These are phyloP conservation scores for Crenichthys baileyi DNA, from an alignment of 2,797 vertebrate genomes.

Conservation along the genomic window DNA sequence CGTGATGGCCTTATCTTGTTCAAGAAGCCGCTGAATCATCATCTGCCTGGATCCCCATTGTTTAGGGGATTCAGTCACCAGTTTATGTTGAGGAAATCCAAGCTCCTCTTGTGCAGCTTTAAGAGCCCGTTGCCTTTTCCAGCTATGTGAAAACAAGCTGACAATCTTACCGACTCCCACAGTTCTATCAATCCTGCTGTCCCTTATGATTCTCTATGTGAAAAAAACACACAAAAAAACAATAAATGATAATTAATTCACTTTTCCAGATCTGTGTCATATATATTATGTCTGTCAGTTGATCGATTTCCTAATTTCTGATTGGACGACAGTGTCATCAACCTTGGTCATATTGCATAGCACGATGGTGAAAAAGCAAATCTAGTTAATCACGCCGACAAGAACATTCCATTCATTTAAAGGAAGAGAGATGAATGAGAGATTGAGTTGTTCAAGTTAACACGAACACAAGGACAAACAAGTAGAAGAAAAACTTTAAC, in stretches of 20 bases:
- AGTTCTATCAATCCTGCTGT: conserved; percentile 3
- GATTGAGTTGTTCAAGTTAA: too few species aligned
- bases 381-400: too few species aligned
- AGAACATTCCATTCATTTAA: too few species aligned
- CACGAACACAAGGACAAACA: too few species aligned
- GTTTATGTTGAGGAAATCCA: background rate
- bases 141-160: background rate
- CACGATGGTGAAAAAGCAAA: too few species aligned
- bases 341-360: too few species aligned
- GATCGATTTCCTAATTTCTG: too few species aligned
- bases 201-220: background rate
- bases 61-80: background rate
- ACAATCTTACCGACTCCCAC: background rate
- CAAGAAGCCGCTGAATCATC: background rate
- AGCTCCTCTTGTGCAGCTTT: background rate
- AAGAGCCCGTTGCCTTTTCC: background rate
- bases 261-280: too few species aligned
- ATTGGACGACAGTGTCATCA: too few species aligned
- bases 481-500: too few species aligned
- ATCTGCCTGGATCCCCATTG: background rate
- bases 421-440: too few species aligned
- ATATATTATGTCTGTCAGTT: too few species aligned
- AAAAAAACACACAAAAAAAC: background rate
- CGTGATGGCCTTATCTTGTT: background rate
- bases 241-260: background rate